Percentiles rank a stretch among this genome's conserved stretches.
phyloP scores from a whole-genome alignment of 2,888 invertebrate genomes.

The Phorcus lineatus region DNA sequence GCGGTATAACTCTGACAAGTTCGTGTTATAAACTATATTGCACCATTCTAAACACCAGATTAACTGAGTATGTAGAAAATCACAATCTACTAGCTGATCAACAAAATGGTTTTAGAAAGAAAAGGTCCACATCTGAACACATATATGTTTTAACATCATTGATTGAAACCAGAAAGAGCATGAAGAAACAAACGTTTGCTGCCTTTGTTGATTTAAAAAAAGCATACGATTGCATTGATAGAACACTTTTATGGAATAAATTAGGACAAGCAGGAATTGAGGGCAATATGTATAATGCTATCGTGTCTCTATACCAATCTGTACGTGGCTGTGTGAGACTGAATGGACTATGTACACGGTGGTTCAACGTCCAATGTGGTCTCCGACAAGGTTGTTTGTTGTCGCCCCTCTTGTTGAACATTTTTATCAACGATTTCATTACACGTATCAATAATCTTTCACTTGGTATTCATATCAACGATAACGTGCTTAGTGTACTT shows the following conservation, averaged over 20 bases:
- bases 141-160: constrained; percentile 18
- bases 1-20: constrained; percentile 28
- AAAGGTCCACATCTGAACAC: constrained; percentile 27
- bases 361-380: constrained; percentile 35
- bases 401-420: constrained; percentile 40
- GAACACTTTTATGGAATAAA: constrained; percentile 21
- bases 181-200: constrained; percentile 21
- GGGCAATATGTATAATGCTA: constrained; percentile 23
- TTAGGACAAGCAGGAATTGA: neutral
- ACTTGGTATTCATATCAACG: constrained; percentile 28
- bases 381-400: constrained; percentile 38
- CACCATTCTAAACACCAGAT: constrained; percentile 14
- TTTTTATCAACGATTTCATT: constrained; percentile 37
- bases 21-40: constrained; percentile 36
- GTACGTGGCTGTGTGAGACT: constrained; percentile 31
- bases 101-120: constrained; percentile 35
- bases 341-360: constrained; percentile 23
- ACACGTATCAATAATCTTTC: constrained; percentile 26
- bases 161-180: constrained; percentile 28
- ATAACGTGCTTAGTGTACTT: constrained; percentile 33
- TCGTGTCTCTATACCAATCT: constrained; percentile 27
- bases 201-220: neutral
- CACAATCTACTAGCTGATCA: constrained; percentile 21
- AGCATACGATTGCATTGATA: constrained; percentile 15
- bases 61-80: neutral